Evolutionary conservation across 2,888 invertebrate species (phyloP), one percentile per base, ranked within the genome.

Genomic region (Megaustenia siamemsis): DNA sequence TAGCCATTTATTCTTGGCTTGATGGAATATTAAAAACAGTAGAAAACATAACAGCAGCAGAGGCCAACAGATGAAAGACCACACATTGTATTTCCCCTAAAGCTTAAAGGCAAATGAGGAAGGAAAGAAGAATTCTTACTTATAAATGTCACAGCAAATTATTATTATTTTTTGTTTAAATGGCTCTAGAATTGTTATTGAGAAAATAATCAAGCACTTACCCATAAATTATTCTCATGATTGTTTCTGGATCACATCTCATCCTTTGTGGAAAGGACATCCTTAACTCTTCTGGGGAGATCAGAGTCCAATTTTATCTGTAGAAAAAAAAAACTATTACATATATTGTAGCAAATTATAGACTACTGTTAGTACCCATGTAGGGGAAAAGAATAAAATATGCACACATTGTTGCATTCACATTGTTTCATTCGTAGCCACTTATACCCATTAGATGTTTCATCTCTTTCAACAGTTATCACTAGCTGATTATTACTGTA

Each of bases 141-240:
- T 32, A 60, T n/a, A n/a, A 4, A 2, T n/a, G 32, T 38, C 8
- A 38, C 38, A 8, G 28, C 28, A n/a, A 60, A 8, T 10, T 12
- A n/a, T n/a, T n/a, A 4, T 28, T 60, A n/a, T 24, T 1, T 8
- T 43, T 8, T 24, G 1, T 5, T n/a, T 24, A 45, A 45, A 6
- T 45, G 3, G n/a, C 21, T 5, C 2, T 1, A 49, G 1, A 18
- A 75, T 28, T 43, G 15, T 10, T 15, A n/a, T 45, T 40, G 32
- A 49, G 28, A 49, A 49, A 32, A 18, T 53, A 75, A 53, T 40
- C 24, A 15, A 28, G 6, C 15, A 38, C 80, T 35, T 35, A 80
- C 80, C 80, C 80, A 80, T 80, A 80, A 69, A 69, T 80, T 78
- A 21, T 40, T 45, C 40, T 80, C 80, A 80, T 80, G 69, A 38